A percentile compares a stretch with the other conserved stretches of the same genome.
Conservation (phyloP, 1,140 invertebrate species). For the Pissodes strobi region DNA sequence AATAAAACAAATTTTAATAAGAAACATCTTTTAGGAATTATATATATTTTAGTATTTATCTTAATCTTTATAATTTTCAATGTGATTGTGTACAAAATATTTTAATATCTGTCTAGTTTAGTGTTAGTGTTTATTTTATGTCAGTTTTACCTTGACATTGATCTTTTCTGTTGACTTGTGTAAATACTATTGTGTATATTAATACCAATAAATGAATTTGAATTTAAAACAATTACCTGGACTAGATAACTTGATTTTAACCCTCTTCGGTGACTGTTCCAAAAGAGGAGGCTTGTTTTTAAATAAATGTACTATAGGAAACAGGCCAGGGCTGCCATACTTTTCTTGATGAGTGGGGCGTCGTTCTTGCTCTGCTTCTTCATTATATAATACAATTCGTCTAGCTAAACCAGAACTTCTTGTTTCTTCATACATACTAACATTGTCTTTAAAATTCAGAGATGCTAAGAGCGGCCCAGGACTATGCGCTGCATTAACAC, state of each 20-base stretch:
- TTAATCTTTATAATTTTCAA: too few relatives aligned
- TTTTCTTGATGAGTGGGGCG: conserved; percentile 41
- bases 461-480: conserved; percentile 47
- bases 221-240: conserved; percentile 47
- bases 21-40: too few relatives aligned
- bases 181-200: too few relatives aligned
- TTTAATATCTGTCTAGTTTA: too few relatives aligned
- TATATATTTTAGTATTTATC: too few relatives aligned
- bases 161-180: too few relatives aligned
- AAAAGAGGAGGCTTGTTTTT: conserved; percentile 48
- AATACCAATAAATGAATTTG: too few relatives aligned
- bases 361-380: conserved; percentile 43
- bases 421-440: conserved; percentile 55
- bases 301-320: conserved; percentile 51
- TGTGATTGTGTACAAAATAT: too few relatives aligned
- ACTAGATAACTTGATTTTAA: conserved; percentile 54
- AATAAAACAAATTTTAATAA: too few relatives aligned
- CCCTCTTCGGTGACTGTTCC: conserved; percentile 44
- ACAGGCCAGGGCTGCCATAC: conserved; percentile 52
- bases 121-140: too few relatives aligned
- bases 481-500: conserved; percentile 9
- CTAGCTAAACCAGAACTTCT: conserved; percentile 57
- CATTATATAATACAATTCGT: conserved; percentile 56
- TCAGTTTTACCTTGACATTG: too few relatives aligned
- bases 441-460: conserved; percentile 42